Conservation (phyloP, 2,113 vertebrate species). For the Oryzias woworae region DNA sequence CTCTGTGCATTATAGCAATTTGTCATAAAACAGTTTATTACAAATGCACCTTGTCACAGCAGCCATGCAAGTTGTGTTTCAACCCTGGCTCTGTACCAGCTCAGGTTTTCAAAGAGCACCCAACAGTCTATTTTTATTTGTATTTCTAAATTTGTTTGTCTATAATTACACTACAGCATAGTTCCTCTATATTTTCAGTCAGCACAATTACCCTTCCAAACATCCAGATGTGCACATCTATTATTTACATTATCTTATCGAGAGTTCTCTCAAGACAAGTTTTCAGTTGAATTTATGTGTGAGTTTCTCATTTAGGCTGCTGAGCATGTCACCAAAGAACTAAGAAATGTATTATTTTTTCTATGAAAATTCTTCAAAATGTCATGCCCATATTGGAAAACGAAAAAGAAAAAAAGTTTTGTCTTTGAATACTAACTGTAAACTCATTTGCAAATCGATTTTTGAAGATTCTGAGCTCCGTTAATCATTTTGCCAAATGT, state of each 20-base stretch:
- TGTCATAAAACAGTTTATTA: slow-evolving; percentile 70
- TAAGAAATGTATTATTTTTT: background rate
- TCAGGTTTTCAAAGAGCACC: slow-evolving; percentile 15
- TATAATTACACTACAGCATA: too few relatives aligned
- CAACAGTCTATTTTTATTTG: slow-evolving; percentile 3
- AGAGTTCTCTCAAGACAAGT: too few relatives aligned
- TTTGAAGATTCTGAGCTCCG: background rate
- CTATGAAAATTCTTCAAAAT: slow-evolving; percentile 18
- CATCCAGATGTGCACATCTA: too few relatives aligned
- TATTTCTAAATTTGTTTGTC: background rate
- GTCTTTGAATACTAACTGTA: slow-evolving; percentile 16
- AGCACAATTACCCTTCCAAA: too few relatives aligned
- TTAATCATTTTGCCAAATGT: background rate
- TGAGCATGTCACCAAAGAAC: too few relatives aligned
- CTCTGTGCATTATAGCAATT: slow-evolving; percentile 63
- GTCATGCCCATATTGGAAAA: background rate
- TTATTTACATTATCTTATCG: too few relatives aligned
- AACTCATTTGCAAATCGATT: background rate
- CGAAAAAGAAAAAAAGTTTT: slow-evolving; percentile 7
- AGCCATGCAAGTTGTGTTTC: slow-evolving; percentile 64
- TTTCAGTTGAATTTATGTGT: background rate
- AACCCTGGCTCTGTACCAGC: slow-evolving; percentile 31
- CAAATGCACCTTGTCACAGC: slow-evolving; percentile 50
- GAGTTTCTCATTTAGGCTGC: background rate
- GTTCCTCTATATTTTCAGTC: too few relatives aligned